A percentile compares a stretch with the other conserved stretches of the same genome.
These are phyloP conservation scores for Tinea pellionella DNA, from an alignment of 2,888 invertebrate genomes.

Conservation along the genomic window DNA sequence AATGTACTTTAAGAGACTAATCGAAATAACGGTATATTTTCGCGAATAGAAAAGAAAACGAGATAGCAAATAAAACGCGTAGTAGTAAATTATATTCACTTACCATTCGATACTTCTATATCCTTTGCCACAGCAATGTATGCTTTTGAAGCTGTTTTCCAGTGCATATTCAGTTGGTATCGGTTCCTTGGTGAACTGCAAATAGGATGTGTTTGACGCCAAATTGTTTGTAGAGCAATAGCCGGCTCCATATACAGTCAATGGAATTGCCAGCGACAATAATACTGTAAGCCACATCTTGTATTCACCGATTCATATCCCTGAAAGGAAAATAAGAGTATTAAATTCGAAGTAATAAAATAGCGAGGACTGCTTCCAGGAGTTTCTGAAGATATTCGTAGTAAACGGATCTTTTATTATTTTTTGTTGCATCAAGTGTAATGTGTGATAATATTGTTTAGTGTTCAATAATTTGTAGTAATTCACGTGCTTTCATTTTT, in stretches of 20 bases:
- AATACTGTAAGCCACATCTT: conserved; percentile 30
- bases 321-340: neutral
- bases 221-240: conserved; percentile 74
- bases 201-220: conserved; percentile 66
- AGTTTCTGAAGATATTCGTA: too few relatives aligned
- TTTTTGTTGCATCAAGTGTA: too few relatives aligned
- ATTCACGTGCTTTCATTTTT: too few relatives aligned
- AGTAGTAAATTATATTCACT: conserved; percentile 35
- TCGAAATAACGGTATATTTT: too few relatives aligned
- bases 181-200: conserved; percentile 81
- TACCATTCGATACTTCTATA: conserved; percentile 85
- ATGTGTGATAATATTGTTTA: too few relatives aligned
- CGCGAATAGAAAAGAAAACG: too few relatives aligned
- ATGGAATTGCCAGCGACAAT: conserved; percentile 15
- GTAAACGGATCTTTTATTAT: too few relatives aligned
- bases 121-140: conserved; percentile 82
- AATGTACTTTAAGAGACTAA: neutral
- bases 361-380: too few relatives aligned
- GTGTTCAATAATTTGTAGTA: too few relatives aligned
- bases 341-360: neutral
- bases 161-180: conserved; percentile 76
- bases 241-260: conserved; percentile 34
- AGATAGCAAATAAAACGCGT: too few relatives aligned
- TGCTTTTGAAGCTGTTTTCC: conserved; percentile 76
- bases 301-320: neutral